Evolutionary conservation across 2,888 invertebrate species (phyloP).

Genomic region (Gerris lacustris): DNA sequence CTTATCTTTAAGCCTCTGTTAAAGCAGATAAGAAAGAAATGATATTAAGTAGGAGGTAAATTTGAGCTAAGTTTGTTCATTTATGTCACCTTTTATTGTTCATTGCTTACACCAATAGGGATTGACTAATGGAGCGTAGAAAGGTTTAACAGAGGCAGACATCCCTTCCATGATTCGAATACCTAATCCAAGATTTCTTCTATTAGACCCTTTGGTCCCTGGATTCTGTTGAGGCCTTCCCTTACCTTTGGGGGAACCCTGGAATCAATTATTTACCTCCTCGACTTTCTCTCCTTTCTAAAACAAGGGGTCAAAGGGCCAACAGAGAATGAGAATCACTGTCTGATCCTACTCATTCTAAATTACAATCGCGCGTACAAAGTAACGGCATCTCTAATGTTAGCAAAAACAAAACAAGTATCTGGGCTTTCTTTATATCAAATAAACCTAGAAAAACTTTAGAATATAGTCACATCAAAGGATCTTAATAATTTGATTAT

Average conservation of each 20-base stretch:
- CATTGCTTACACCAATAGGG: neutral
- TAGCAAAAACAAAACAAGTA: too few relatives aligned
- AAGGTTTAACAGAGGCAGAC: neutral
- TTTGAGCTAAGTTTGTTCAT: neutral
- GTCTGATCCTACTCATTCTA: neutral
- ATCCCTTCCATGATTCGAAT: neutral
- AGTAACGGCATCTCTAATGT: too few relatives aligned
- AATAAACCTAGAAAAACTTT: too few relatives aligned
- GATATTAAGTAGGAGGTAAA: too few relatives aligned
- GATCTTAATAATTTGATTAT: too few relatives aligned
- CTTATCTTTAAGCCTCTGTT: too few relatives aligned
- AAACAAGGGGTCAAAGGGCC: neutral
- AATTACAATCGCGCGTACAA: too few relatives aligned
- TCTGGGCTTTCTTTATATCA: too few relatives aligned
- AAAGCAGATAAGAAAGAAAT: too few relatives aligned
- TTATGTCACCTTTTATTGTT: neutral
- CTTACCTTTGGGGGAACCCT: neutral
- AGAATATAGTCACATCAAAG: too few relatives aligned
- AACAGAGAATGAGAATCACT: neutral
- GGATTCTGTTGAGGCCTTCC: neutral
- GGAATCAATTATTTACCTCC: neutral
- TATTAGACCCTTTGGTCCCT: neutral
- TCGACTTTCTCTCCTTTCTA: neutral
- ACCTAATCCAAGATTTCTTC: slow-evolving; percentile 1
- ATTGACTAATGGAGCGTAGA: neutral